Conservation (phyloP, 1,140 invertebrate species). For the Octopus sinensis region DNA sequence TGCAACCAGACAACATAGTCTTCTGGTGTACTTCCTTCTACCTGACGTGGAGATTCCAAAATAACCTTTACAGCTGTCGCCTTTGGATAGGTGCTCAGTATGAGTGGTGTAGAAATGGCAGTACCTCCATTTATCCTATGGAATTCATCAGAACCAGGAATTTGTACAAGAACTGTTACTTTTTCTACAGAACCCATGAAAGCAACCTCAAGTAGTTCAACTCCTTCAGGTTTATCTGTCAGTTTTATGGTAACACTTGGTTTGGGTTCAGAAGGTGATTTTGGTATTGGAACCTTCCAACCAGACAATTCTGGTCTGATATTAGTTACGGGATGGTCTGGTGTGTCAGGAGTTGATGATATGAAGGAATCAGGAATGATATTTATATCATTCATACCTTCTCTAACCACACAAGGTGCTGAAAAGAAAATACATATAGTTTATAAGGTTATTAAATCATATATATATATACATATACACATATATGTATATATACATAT, state of each 20-base stretch:
- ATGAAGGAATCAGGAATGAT: not conserved
- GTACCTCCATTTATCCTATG: not conserved
- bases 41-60: not conserved
- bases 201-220: not conserved
- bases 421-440: not conserved
- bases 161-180: not conserved
- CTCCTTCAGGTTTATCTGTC: not conserved
- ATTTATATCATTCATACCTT: not conserved
- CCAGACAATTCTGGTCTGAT: not conserved
- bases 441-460: no score
- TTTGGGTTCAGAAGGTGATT: not conserved
- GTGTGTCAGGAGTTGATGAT: not conserved
- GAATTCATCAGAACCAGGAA: slow-evolving; percentile 1
- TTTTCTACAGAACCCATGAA: not conserved
- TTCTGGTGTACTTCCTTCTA: not conserved
- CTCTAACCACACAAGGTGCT: not conserved
- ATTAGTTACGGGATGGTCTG: not conserved
- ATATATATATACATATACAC: not conserved
- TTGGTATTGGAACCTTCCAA: not conserved
- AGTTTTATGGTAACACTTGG: not conserved
- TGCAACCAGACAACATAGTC: not conserved
- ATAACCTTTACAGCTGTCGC: not conserved
- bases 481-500: not conserved
- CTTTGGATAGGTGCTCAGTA: not conserved
- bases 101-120: not conserved